Percentiles rank a stretch among this genome's conserved stretches.
Conservation (phyloP, 2,797 vertebrate species). For the Chelon labrosus region DNA sequence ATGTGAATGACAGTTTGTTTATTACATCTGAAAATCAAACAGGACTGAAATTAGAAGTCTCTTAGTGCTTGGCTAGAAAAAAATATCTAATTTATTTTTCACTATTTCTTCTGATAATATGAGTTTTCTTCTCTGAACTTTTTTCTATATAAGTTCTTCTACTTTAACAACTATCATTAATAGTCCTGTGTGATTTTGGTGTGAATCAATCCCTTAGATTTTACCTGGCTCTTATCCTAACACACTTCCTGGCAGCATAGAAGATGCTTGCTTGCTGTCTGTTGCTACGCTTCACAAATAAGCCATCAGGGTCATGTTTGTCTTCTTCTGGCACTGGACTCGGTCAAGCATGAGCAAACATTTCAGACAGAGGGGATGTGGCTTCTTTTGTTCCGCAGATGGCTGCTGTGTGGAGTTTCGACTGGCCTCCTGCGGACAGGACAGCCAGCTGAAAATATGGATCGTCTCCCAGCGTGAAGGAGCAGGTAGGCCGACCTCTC, state of each 20-base stretch:
- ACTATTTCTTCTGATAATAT: not conserved
- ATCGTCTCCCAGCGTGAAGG: conserved; percentile 80
- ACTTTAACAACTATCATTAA: too few species aligned
- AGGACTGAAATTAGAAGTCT: not conserved
- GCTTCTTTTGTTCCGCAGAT: conserved; percentile 63
- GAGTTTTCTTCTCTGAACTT: too few species aligned
- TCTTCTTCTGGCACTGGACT: conserved; percentile 24
- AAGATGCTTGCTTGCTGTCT: not conserved
- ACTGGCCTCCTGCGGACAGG: conserved; percentile 92
- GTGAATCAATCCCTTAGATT: too few species aligned
- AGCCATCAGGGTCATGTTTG: conserved; percentile 22
- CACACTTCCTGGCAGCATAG: not conserved
- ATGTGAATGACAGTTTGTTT: not conserved
- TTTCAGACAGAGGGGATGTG: conserved; percentile 14
- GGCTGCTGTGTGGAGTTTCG: conserved; percentile 80
- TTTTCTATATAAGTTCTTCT: not conserved
- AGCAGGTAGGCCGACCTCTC: conserved; percentile 80
- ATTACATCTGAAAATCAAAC: not conserved
- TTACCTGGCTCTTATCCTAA: conserved; percentile 15
- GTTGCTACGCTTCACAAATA: conserved; percentile 21
- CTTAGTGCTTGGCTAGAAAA: too few species aligned
- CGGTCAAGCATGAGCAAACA: conserved; percentile 38
- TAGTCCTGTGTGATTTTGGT: too few species aligned
- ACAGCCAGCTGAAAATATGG: conserved; percentile 90
- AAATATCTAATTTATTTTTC: not conserved